These are phyloP conservation scores for Pentamera pediparva DNA, from an alignment of 53 echinoderm and acorn worm genomes.

Conservation along the genomic window DNA sequence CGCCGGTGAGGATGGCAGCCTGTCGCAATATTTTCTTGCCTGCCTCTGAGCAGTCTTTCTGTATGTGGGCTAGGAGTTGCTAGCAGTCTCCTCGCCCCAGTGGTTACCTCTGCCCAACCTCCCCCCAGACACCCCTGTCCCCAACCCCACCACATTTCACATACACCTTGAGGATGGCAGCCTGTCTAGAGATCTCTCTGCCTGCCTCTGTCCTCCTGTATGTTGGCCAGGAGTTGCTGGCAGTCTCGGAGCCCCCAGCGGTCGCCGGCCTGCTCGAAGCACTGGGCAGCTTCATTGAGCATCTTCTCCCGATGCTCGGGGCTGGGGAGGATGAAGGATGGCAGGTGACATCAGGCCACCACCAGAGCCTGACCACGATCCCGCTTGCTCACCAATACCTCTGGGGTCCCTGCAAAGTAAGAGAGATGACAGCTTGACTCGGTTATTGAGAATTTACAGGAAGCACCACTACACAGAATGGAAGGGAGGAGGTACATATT, in stretches of 20 bases:
- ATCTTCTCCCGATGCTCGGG: conserved; percentile 71
- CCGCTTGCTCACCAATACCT: conserved; percentile 56
- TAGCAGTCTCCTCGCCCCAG: too few relatives aligned
- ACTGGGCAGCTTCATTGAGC: conserved; percentile 79
- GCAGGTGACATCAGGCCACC: conserved; percentile 86
- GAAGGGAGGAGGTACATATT: too few relatives aligned
- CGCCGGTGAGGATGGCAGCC: too few relatives aligned
- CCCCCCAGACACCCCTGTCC: too few relatives aligned
- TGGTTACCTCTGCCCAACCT: too few relatives aligned
- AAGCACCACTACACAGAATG: too few relatives aligned
- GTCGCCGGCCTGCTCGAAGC: conserved; percentile 84
- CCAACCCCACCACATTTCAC: too few relatives aligned
- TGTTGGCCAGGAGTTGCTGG: conserved; percentile 48
- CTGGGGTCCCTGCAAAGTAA: conserved; percentile 43
- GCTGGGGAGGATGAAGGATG: conserved; percentile 67
- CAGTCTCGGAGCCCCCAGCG: conserved; percentile 81
- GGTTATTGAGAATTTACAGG: too few relatives aligned
- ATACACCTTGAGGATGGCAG: conserved; percentile 14
- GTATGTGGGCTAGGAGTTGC: too few relatives aligned
- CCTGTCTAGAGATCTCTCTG: neutral
- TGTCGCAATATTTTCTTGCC: too few relatives aligned
- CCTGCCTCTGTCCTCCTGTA: conserved; percentile 21
- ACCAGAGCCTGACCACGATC: conserved; percentile 82
- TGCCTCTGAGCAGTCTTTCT: too few relatives aligned
- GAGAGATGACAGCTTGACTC: neutral